Conservation (phyloP, 2,888 invertebrate species). For the Uropetala carovei region DNA sequence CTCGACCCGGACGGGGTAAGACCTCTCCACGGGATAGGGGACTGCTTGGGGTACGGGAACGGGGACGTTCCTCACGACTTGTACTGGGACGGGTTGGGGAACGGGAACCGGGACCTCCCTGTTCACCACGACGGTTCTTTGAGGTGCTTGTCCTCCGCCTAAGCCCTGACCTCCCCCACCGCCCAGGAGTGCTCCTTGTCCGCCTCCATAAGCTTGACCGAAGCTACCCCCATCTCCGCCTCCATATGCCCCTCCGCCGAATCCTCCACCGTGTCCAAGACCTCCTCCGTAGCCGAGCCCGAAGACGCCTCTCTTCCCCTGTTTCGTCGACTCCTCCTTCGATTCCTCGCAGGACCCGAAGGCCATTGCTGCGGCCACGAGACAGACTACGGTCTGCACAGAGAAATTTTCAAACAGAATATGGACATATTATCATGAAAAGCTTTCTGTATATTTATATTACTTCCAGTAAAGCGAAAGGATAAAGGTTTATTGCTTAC, state of each 20-base stretch:
- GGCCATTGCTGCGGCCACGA: not conserved
- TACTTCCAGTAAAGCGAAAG: not conserved
- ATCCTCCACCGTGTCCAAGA: not conserved
- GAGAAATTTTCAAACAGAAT: not conserved
- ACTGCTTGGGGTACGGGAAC: conserved; percentile 7
- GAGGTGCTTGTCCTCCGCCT: not conserved
- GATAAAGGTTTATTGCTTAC: not conserved
- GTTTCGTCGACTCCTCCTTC: not conserved
- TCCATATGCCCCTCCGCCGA: not conserved
- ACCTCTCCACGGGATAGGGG: not conserved
- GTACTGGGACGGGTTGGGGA: not conserved
- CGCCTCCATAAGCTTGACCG: not conserved
- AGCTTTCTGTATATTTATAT: not conserved
- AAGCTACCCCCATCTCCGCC: not conserved
- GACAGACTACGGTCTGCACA: not conserved
- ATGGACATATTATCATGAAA: not conserved
- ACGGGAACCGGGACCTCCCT: not conserved
- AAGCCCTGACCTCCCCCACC: not conserved
- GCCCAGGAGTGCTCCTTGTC: not conserved
- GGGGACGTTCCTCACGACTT: not conserved
- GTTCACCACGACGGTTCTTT: not conserved
- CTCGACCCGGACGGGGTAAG: not conserved
- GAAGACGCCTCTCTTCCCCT: conserved; percentile 68
- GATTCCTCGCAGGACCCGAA: conserved; percentile 38
- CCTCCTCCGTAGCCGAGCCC: conserved; percentile 67